Base-by-base conservation (phyloP, 2,113 vertebrate genomes). In the Ornithorhynchus anatinus region DNA sequence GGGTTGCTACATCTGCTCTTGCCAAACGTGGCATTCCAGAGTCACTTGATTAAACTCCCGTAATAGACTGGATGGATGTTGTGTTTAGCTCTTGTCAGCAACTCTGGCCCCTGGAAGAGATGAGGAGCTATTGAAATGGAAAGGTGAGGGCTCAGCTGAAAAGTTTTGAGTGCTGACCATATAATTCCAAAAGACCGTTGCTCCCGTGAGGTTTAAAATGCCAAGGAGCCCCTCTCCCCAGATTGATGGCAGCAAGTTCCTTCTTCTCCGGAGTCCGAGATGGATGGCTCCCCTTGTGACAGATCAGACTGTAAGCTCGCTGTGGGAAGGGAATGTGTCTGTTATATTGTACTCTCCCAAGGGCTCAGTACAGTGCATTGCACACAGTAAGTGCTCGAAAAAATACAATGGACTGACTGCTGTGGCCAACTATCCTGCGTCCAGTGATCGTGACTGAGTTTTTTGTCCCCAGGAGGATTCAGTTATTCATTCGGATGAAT, bases 11-110 rank as follows among this genome's bases (percentile, higher is more conserved):
- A 81, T 88, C 77, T 69, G 72, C 78, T 83, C 86, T 83, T 73
- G 62, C 80, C 81, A 72, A 66, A 80, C 48, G 37, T 61, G 70
- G 67, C 61, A 77, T 88, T 81, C 66, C 82, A 75, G 77, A 79
- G 80, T 68, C 72, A 73, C 69, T 90, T 89, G 86, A 92, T 91
- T 91, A 90, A 92, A 90, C 82, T 84, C 69, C 17, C 29, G 42
- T 81, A 81, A 77, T 84, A 76, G 82, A 50, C 63, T 79, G 61
- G 70, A 83, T 84, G 81, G 77, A 89, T 84, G 81, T 69, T 52
- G 58, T 71, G 77, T 84, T 85, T 63, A 85, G 83, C 56, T 75
- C 69, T 75, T 54, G 59, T 86, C 74, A 78, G 85, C 77, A 89
- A 58, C 74, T 82, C 70, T 59, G 71, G 69, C 71, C 77, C 74